Evolutionary conservation across 2,888 invertebrate species (phyloP).

Genomic region (Apodemia hepburni): DNA sequence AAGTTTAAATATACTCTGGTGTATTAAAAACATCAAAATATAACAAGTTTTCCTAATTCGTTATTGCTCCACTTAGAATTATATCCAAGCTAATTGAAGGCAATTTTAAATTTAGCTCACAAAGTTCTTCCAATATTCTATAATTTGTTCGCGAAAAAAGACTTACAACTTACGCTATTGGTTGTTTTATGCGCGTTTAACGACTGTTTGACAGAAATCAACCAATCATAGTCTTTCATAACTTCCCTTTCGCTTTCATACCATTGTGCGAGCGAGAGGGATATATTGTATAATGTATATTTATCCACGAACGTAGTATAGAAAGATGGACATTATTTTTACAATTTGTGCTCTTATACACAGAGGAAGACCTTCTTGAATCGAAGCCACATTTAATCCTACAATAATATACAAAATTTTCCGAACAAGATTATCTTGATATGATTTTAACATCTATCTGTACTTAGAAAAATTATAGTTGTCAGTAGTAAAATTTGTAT

Average conservation of each 20-base stretch:
- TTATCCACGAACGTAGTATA: background rate
- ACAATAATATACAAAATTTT: constrained; percentile 53
- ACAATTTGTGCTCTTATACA: constrained; percentile 38
- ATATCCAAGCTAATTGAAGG: constrained; percentile 11
- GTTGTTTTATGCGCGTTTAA: background rate
- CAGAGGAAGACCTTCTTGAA: constrained; percentile 33
- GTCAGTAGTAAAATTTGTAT: constrained; percentile 70
- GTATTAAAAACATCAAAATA: background rate
- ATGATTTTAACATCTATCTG: constrained; percentile 68
- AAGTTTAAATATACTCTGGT: background rate
- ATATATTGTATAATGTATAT: background rate
- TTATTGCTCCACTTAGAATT: background rate
- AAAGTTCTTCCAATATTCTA: constrained; percentile 5
- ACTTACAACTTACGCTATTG: no score
- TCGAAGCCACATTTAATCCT: constrained; percentile 44
- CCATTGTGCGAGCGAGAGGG: background rate
- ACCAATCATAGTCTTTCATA: background rate
- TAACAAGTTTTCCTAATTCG: constrained; percentile 1
- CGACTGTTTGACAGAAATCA: background rate
- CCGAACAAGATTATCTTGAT: constrained; percentile 61
- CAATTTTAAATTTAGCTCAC: constrained; percentile 7
- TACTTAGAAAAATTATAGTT: constrained; percentile 71
- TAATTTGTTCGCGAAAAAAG: background rate
- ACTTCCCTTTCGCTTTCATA: background rate
- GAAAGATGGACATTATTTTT: background rate